phyloP scores from a whole-genome alignment of 37 sponge, comb jelly and placozoan genomes.

The Mnemiopsis leidyi region DNA sequence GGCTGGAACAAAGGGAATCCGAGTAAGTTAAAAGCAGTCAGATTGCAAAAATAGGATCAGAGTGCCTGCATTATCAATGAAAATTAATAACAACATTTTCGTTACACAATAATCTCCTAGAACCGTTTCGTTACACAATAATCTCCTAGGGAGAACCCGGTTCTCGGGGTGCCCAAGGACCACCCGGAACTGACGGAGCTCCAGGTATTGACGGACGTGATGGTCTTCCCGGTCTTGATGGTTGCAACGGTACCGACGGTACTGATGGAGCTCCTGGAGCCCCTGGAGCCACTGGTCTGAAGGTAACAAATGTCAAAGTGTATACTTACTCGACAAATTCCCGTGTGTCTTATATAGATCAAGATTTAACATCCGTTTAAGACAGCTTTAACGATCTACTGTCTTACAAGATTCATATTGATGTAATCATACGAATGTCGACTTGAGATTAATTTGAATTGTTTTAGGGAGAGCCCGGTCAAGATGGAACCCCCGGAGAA shows the following conservation, averaged over 20 bases:
- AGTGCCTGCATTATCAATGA: neutral
- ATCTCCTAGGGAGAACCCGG: conserved; percentile 37
- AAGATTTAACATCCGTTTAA: neutral
- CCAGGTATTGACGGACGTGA: neutral
- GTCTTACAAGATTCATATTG: too few species aligned
- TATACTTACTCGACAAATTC: too few species aligned
- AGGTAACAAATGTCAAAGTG: too few species aligned
- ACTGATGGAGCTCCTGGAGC: neutral
- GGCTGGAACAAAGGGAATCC: conserved; percentile 30
- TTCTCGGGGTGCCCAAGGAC: neutral
- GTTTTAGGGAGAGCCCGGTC: conserved; percentile 24
- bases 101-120: neutral
- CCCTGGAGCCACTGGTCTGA: neutral
- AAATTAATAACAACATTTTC: too few species aligned
- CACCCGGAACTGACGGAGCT: conserved; percentile 5
- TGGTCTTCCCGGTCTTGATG: conserved; percentile 33
- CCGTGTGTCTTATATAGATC: too few species aligned
- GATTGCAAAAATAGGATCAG: neutral
- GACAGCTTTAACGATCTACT: too few species aligned
- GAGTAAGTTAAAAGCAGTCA: neutral
- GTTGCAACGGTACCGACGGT: conserved; percentile 5
- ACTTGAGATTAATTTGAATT: too few species aligned
- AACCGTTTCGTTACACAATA: neutral
- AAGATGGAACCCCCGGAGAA: conserved; percentile 2
- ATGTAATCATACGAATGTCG: too few species aligned